Conservation (phyloP, 2,888 invertebrate species). For the Cephus nigrinus region DNA sequence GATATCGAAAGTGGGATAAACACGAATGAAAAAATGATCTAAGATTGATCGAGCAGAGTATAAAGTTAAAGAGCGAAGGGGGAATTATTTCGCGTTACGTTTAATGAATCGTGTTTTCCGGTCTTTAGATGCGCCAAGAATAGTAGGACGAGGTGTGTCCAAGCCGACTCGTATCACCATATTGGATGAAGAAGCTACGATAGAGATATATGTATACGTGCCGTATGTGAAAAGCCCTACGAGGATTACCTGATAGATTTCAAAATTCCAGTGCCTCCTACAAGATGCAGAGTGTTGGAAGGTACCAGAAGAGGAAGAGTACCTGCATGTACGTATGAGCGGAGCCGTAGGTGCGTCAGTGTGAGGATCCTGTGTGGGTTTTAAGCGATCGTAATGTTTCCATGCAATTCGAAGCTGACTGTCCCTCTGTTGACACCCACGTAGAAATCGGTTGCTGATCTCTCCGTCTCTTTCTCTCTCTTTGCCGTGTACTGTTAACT, state of each 20-base stretch:
- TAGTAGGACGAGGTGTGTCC: constrained; percentile 9
- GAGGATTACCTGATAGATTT: not conserved
- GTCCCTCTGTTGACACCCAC: constrained; percentile 31
- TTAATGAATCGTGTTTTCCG: constrained; percentile 62
- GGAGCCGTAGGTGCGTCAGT: not conserved
- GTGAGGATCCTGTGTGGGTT: constrained; percentile 4
- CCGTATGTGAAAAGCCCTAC: constrained; percentile 5
- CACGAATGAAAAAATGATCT: not conserved
- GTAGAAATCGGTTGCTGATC: constrained; percentile 24
- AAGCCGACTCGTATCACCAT: not conserved
- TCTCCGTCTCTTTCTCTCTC: constrained; percentile 15
- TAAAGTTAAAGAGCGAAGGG: not conserved
- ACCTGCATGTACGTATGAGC: not conserved
- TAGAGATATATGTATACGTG: constrained; percentile 7
- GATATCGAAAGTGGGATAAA: not conserved
- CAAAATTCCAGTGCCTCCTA: not conserved
- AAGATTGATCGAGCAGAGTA: not conserved
- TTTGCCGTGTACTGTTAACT: constrained; percentile 35
- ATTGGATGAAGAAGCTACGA: not conserved
- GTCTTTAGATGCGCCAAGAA: constrained; percentile 59
- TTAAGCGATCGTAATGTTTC: constrained; percentile 15
- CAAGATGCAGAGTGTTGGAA: not conserved
- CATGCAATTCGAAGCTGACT: constrained; percentile 28
- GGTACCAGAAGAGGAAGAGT: not conserved
- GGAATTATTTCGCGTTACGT: constrained; percentile 7